These are phyloP conservation scores for Archilochus colubris DNA, from an alignment of 2,113 vertebrate genomes.

Conservation along the genomic window DNA sequence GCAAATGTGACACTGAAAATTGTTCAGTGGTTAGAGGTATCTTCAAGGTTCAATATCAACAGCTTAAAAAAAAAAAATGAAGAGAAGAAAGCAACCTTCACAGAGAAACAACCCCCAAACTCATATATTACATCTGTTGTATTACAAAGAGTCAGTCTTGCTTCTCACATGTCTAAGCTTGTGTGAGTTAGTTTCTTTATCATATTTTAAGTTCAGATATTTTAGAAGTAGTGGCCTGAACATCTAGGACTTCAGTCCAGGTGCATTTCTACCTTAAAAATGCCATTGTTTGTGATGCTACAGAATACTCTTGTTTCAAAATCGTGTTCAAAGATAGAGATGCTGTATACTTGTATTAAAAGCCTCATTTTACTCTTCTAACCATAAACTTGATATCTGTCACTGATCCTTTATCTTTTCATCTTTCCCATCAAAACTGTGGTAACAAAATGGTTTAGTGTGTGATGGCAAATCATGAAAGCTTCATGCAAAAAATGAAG, in stretches of 20 bases:
- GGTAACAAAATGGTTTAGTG: background rate
- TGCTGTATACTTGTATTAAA: background rate
- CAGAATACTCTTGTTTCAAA: background rate
- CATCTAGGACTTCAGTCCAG: background rate
- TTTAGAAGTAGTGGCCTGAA: conserved; percentile 7
- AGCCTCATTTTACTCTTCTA: background rate
- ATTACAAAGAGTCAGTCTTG: background rate
- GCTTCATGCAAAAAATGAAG: background rate
- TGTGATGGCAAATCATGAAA: background rate
- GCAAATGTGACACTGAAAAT: background rate
- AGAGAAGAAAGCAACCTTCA: background rate
- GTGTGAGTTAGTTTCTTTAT: background rate
- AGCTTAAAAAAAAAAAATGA: background rate
- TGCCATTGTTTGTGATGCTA: background rate
- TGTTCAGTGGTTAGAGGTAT: background rate
- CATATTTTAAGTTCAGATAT: background rate
- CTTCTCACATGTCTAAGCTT: background rate
- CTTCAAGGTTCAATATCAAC: background rate
- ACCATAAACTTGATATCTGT: background rate
- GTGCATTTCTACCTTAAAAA: background rate
- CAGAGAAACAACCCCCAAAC: background rate
- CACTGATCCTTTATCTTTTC: background rate
- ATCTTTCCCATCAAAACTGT: background rate
- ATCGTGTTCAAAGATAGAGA: background rate
- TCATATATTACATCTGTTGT: background rate